A percentile compares a stretch with the other conserved stretches of the same genome.
Evolutionary conservation across 23 tunicate species (phyloP).

Genomic region (Aplidium turbinatum): DNA sequence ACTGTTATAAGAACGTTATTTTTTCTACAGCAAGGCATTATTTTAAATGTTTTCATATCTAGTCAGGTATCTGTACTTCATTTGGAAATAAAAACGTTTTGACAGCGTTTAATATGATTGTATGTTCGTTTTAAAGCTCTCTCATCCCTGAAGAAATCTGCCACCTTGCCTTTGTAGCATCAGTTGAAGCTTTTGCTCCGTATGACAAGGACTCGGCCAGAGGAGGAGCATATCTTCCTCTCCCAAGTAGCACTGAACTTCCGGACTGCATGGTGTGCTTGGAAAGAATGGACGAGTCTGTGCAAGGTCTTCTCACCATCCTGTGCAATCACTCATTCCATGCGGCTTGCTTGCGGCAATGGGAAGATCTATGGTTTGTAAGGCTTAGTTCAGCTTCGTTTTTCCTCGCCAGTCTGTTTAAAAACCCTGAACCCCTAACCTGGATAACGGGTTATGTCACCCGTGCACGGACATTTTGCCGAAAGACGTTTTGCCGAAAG

Average conservation of each 20-base stretch:
- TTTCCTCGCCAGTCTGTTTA: no score
- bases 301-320: slow-evolving; percentile 84
- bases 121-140: slow-evolving; percentile 41
- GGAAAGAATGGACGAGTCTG: slow-evolving; percentile 99
- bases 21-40: no score
- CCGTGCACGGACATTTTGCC: no score
- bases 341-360: slow-evolving; percentile 78
- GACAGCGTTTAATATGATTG: background rate
- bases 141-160: slow-evolving; percentile 73
- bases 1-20: no score
- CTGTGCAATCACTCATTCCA: slow-evolving; percentile 98
- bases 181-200: slow-evolving; percentile 65
- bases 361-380: slow-evolving; percentile 97
- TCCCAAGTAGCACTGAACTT: slow-evolving; percentile 71
- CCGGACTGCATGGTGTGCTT: slow-evolving; percentile 95
- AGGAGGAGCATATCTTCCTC: slow-evolving; percentile 48
- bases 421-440: no score
- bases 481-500: no score
- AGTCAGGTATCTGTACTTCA: no score
- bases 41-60: no score
- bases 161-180: slow-evolving; percentile 92
- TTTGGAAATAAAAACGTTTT: no score
- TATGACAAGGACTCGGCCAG: slow-evolving; percentile 15
- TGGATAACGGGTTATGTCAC: no score
- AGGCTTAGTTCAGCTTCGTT: no score